A percentile compares a stretch with the other conserved stretches of the same genome.
These are phyloP conservation scores for Cryptophagus acutangulus DNA, from an alignment of 2,888 invertebrate genomes.

Conservation along the genomic window DNA sequence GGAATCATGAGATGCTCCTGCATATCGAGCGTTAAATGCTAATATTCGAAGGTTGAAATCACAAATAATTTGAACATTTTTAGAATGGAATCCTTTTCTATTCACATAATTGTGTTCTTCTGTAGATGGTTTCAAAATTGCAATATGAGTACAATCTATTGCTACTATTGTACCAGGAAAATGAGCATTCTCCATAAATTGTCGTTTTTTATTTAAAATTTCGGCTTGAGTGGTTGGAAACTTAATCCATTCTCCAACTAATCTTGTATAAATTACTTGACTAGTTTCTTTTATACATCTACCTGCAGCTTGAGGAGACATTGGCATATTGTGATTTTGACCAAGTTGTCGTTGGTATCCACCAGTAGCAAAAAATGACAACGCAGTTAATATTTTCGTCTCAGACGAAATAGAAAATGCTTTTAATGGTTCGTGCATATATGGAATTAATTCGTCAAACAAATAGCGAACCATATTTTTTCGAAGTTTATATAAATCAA, in stretches of 20 bases:
- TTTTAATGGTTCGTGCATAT: too few species aligned
- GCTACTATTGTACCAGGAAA: background rate
- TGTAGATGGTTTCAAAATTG: background rate
- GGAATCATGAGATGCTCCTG: background rate
- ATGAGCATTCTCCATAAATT: background rate
- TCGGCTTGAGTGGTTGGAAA: background rate
- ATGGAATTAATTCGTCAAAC: too few species aligned
- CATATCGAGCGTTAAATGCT: background rate
- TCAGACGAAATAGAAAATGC: too few species aligned
- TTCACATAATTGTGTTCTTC: background rate
- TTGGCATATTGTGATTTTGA: background rate
- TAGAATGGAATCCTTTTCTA: constrained; percentile 4
- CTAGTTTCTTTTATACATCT: background rate
- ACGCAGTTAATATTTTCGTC: constrained; percentile 1
- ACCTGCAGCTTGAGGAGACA: background rate
- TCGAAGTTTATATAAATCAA: too few species aligned
- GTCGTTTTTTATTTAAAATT: background rate
- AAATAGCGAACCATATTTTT: too few species aligned
- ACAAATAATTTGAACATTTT: constrained; percentile 4
- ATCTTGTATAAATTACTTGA: background rate
- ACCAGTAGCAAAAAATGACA: constrained; percentile 2
- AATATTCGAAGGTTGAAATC: background rate
- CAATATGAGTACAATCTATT: constrained; percentile 1
- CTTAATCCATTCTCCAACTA: background rate
- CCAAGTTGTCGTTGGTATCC: background rate